These are phyloP conservation scores for Corythoichthys haematopterus DNA, from an alignment of 2,113 vertebrate species.

Conservation along the genomic window DNA sequence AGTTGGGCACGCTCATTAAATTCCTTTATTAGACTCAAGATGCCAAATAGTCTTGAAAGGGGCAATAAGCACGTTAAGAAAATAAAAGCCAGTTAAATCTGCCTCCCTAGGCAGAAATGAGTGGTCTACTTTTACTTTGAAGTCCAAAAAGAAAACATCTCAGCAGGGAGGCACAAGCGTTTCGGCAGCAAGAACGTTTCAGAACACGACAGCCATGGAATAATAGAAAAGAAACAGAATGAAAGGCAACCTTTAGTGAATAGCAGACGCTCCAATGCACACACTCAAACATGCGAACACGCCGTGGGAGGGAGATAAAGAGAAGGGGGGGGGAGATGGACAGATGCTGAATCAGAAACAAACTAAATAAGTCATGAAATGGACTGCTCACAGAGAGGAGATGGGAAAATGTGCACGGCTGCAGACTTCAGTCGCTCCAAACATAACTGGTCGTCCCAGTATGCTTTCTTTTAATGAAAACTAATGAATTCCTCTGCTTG, in stretches of 20 bases:
- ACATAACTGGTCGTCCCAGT: conserved; percentile 28
- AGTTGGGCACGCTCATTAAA: neutral
- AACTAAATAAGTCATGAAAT: conserved; percentile 60
- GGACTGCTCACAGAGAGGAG: conserved; percentile 26
- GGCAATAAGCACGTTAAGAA: neutral
- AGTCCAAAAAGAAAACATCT: conserved; percentile 12
- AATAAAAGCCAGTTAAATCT: conserved; percentile 14
- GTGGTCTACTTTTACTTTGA: conserved; percentile 16
- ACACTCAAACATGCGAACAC: conserved; percentile 34
- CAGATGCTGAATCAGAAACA: conserved; percentile 52
- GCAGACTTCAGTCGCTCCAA: conserved; percentile 13
- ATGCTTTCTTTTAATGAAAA: conserved; percentile 9
- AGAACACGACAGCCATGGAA: conserved; percentile 23
- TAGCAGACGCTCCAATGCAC: conserved; percentile 32
- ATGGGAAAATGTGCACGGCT: conserved; percentile 41
- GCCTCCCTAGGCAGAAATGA: neutral
- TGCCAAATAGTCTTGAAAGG: neutral
- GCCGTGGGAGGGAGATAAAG: conserved; percentile 35
- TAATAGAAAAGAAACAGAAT: conserved; percentile 25
- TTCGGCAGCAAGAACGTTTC: conserved; percentile 19
- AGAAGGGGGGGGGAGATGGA: conserved; percentile 36
- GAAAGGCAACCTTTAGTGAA: conserved; percentile 41
- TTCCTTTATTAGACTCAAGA: neutral
- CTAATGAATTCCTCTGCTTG: neutral
- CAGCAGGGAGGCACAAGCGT: conserved; percentile 7